phyloP scores from a whole-genome alignment of 2,888 invertebrate genomes.

The Balanococcus diminutus region DNA sequence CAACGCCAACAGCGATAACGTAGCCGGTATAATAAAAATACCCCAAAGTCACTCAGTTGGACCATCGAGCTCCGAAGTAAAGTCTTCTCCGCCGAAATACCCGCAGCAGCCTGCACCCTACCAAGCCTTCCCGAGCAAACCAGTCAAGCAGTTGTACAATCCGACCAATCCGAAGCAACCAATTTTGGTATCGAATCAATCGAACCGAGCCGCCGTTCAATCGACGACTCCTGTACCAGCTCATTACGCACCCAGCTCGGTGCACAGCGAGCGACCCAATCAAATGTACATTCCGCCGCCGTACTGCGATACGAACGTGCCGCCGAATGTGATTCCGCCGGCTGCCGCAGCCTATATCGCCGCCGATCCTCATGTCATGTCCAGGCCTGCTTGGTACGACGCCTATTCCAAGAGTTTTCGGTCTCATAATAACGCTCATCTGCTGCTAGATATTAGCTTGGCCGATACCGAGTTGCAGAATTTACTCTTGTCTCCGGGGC shows the following conservation, averaged over 20 bases:
- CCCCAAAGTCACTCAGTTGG: slow-evolving; percentile 56
- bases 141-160: slow-evolving; percentile 67
- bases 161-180: slow-evolving; percentile 74
- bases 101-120: not conserved
- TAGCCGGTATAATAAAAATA: slow-evolving; percentile 58
- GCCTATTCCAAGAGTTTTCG: slow-evolving; percentile 68
- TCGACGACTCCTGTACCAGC: slow-evolving; percentile 60
- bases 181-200: slow-evolving; percentile 64
- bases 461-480: slow-evolving; percentile 73
- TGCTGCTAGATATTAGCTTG: slow-evolving; percentile 71
- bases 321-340: not conserved
- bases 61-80: slow-evolving; percentile 50
- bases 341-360: not conserved
- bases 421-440: slow-evolving; percentile 68
- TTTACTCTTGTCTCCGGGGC: slow-evolving; percentile 68
- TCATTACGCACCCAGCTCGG: not conserved
- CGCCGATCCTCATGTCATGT: slow-evolving; percentile 57
- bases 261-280: slow-evolving; percentile 44
- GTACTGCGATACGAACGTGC: slow-evolving; percentile 36
- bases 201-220: slow-evolving; percentile 61
- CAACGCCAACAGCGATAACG: slow-evolving; percentile 62
- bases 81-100: slow-evolving; percentile 55
- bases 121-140: slow-evolving; percentile 57
- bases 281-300: slow-evolving; percentile 54
- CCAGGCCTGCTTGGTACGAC: slow-evolving; percentile 67